Evolutionary conservation across 2,888 invertebrate species (phyloP).

Genomic region (Homarus gammarus): DNA sequence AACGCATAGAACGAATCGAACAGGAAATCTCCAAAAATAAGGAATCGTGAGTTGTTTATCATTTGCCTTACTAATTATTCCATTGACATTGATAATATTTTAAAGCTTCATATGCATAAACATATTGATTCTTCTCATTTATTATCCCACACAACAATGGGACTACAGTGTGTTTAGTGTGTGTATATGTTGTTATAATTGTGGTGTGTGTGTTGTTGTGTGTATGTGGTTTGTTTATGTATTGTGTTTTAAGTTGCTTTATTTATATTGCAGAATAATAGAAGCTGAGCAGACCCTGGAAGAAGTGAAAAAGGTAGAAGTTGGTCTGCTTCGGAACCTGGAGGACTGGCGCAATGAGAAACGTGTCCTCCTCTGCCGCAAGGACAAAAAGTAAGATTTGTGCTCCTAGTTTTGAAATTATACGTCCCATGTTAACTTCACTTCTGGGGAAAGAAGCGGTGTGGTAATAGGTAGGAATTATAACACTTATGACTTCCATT

Average conservation of each 20-base stretch:
- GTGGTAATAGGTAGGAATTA: no score
- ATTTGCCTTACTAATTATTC: not conserved
- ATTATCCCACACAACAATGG: not conserved
- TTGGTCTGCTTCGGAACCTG: not conserved
- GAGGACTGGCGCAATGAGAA: constrained; percentile 47
- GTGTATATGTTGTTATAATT: not conserved
- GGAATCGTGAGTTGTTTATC: not conserved
- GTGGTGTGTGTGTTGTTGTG: not conserved
- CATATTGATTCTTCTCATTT: not conserved
- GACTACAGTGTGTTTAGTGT: no score
- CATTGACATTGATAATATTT: not conserved
- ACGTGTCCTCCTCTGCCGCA: constrained; percentile 14
- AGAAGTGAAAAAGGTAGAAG: not conserved
- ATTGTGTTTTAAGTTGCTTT: not conserved
- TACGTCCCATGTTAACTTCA: no score
- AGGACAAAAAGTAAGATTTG: constrained; percentile 32
- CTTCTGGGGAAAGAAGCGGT: no score
- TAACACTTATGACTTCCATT: no score
- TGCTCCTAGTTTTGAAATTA: not conserved
- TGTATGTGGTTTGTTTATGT: not conserved
- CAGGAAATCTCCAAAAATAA: not conserved
- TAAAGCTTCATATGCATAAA: constrained; percentile 1
- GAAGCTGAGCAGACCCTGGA: constrained; percentile 4
- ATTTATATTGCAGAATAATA: not conserved
- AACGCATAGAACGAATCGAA: not conserved